Percentiles rank a stretch among this genome's conserved stretches.
Evolutionary conservation across 2,113 vertebrate species (phyloP).

Genomic region (Dissostichus mawsoni): DNA sequence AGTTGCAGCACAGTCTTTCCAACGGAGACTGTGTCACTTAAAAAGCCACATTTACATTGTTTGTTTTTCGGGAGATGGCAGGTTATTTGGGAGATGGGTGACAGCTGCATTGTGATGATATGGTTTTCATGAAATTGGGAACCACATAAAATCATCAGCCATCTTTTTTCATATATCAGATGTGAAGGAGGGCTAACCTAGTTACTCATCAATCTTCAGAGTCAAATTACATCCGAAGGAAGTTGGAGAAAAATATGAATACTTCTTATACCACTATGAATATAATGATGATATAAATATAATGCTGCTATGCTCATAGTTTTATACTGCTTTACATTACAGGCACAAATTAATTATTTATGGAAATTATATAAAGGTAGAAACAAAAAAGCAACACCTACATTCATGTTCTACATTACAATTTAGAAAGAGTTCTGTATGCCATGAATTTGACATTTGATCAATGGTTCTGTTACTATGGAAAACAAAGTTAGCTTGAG

Average conservation of each 20-base stretch:
- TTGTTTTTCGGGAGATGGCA: slow-evolving; percentile 61
- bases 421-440: background rate
- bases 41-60: slow-evolving; percentile 56
- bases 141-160: slow-evolving; percentile 46
- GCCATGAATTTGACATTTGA: background rate
- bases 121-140: slow-evolving; percentile 49
- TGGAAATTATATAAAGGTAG: background rate
- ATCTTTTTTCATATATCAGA: slow-evolving; percentile 60
- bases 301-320: background rate
- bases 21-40: slow-evolving; percentile 41
- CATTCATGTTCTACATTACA: too few species aligned
- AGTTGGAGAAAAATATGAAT: slow-evolving; percentile 15
- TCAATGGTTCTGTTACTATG: background rate
- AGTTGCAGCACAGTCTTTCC: slow-evolving; percentile 32
- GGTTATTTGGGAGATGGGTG: slow-evolving; percentile 68
- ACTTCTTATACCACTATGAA: background rate
- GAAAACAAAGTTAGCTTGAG: background rate
- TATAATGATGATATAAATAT: background rate
- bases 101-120: slow-evolving; percentile 67
- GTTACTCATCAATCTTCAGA: slow-evolving; percentile 40
- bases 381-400: background rate
- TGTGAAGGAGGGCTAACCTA: slow-evolving; percentile 12
- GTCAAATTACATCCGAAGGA: slow-evolving; percentile 34
- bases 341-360: background rate
- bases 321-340: background rate